phyloP scores from a whole-genome alignment of 2,888 invertebrate species.

The Drosophila merina region DNA sequence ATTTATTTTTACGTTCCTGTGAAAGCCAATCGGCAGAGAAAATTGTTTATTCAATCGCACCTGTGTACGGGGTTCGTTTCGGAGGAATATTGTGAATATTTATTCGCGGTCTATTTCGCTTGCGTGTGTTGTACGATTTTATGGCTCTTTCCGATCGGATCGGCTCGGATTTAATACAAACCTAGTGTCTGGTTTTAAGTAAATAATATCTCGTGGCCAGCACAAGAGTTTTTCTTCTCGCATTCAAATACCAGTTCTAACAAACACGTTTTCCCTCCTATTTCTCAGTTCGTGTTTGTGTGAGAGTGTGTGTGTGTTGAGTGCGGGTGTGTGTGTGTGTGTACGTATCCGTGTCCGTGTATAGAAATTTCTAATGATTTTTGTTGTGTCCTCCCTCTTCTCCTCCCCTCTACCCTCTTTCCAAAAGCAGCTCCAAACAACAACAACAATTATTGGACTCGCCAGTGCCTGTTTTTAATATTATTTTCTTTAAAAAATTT shows the following conservation, averaged over 20 bases:
- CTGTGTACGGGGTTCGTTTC: slow-evolving; percentile 10
- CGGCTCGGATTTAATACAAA: slow-evolving; percentile 4
- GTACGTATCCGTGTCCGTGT: slow-evolving; percentile 41
- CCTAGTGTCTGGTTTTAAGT: slow-evolving; percentile 46
- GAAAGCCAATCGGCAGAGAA: slow-evolving; percentile 2
- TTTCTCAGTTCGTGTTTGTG: slow-evolving; percentile 48
- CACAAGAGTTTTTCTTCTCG: slow-evolving; percentile 3
- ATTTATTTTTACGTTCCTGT: slow-evolving; percentile 9
- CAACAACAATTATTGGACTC: slow-evolving; percentile 27
- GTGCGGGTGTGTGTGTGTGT: slow-evolving; percentile 26
- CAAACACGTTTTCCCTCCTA: slow-evolving; percentile 46
- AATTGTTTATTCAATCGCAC: slow-evolving; percentile 16
- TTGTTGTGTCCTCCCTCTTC: slow-evolving; percentile 7
- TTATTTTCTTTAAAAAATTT: slow-evolving; percentile 7
- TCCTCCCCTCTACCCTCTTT: background rate
- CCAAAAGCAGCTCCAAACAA: slow-evolving; percentile 40
- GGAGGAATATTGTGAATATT: slow-evolving; percentile 4
- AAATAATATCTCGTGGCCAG: slow-evolving; percentile 41
- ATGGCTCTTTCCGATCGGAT: slow-evolving; percentile 3
- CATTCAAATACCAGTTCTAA: slow-evolving; percentile 56
- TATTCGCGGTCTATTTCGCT: slow-evolving; percentile 22
- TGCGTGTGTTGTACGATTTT: slow-evolving; percentile 18
- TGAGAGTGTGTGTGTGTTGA: slow-evolving; percentile 32
- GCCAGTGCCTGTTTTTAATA: slow-evolving; percentile 11
- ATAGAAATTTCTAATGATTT: slow-evolving; percentile 47